Conservation (phyloP, 1,140 invertebrate genomes). For the roundworm (Caenorhabditis elegans) region WBcel235 BX284603.4:4663501-4664000, state of each 20-base stretch:
- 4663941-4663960: neutral
- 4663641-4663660: neutral
- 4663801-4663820: neutral
- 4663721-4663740: neutral
- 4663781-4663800: neutral
- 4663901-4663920: constrained; percentile 28
- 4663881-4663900: constrained; percentile 22
- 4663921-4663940: constrained; percentile 19
- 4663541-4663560: neutral
- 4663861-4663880: constrained; percentile 7
- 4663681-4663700: neutral
- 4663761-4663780: too few relatives aligned
- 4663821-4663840: constrained; percentile 26
- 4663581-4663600: neutral
- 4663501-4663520: neutral
- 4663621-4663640: neutral
- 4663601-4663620: constrained; percentile 1
- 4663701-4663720: neutral
- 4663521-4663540: neutral
- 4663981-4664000: constrained; percentile 18
- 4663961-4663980: neutral
- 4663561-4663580: neutral
- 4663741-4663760: neutral
- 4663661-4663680: neutral
- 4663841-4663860: constrained; percentile 3